Evolutionary conservation across 2,797 vertebrate species (phyloP), one percentile per base, ranked within the genome.

Genomic region (Acrossocheilus wenchowensis): DNA sequence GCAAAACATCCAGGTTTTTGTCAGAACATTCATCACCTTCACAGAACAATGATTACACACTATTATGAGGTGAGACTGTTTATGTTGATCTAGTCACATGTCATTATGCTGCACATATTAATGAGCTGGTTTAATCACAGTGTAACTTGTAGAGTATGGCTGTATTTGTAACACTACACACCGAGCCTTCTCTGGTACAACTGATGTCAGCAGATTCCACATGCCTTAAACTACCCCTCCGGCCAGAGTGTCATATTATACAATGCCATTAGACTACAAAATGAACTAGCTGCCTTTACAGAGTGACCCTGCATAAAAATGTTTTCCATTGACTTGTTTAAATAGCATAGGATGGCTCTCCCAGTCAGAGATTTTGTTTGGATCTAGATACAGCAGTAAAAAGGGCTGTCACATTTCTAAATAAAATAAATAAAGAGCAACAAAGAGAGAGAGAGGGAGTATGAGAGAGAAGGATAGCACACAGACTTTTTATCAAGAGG

Each of bases 261-360:
- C 77, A 79, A 73, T 48, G 66, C 39, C 7, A 64, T 86, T 73
- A 64, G 19, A 86, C 69, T 85, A 62, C 50, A 72, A 72, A 80
- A 72, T 81, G 8, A 74, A 50, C 41, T 62, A 73, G 19, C 77
- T 72, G 62, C 19, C 39, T 72, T 71, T 26, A 66, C 57, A 39
- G 41, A 84, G 60, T 6, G 23, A 66, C 41, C 43, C 19, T 60
- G 50, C 14, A 73, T 73, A 43, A 74, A 64, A 74, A 74, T 74
- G n/a, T 8, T 79, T 60, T 62, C 62, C 26, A 73, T 41, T 80
- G 68, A 79, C 68, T 62, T 73, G 26, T 50, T 48, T 80, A 64
- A 41, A 73, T 62, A 39, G 39, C 68, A 64, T 45, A 17, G 78
- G 60, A 66, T 10, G 62, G 68, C 54, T 62, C 21, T 62, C 21